Conservation (phyloP, 1,140 invertebrate genomes). For the Aphelenchoides avenae region DNA sequence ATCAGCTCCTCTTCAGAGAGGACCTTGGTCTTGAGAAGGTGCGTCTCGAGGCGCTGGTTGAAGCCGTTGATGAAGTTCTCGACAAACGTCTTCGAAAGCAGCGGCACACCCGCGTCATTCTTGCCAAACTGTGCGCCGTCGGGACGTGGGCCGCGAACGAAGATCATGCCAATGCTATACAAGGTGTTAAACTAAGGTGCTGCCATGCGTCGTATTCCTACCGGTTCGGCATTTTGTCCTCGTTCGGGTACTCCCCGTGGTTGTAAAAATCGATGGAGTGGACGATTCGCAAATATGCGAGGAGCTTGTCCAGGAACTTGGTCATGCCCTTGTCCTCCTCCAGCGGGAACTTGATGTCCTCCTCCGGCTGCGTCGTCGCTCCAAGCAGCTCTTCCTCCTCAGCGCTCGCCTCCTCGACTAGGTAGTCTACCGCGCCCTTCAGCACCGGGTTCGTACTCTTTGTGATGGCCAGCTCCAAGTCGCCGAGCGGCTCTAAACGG, state of each 20-base stretch:
- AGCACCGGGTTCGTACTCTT: slow-evolving; percentile 87
- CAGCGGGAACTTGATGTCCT: slow-evolving; percentile 65
- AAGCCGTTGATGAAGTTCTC: slow-evolving; percentile 74
- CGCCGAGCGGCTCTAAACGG: slow-evolving; percentile 10
- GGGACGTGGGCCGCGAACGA: slow-evolving; percentile 76
- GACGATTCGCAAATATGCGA: slow-evolving; percentile 89
- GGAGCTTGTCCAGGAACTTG: slow-evolving; percentile 69
- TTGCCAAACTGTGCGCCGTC: slow-evolving; percentile 65
- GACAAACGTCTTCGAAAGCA: slow-evolving; percentile 47
- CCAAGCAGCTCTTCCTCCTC: slow-evolving; percentile 95
- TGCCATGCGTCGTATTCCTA: slow-evolving; percentile 23
- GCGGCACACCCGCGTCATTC: slow-evolving; percentile 48
- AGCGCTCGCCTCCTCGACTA: slow-evolving; percentile 95
- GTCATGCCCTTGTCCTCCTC: slow-evolving; percentile 75
- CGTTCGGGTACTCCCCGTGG: slow-evolving; percentile 95
- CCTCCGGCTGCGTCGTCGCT: slow-evolving; percentile 64
- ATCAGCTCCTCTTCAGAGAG: slow-evolving; percentile 75
- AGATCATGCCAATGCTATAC: slow-evolving; percentile 75
- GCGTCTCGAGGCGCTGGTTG: slow-evolving; percentile 81
- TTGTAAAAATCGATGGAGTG: slow-evolving; percentile 99
- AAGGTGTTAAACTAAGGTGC: slow-evolving; percentile 9
- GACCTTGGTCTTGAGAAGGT: slow-evolving; percentile 70
- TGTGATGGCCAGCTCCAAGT: slow-evolving; percentile 65
- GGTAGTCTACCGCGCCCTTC: slow-evolving; percentile 92
- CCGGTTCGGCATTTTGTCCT: slow-evolving; percentile 98